Base-by-base conservation (phyloP, 2,888 invertebrate genomes). In the Entomobrya proxima region DNA sequence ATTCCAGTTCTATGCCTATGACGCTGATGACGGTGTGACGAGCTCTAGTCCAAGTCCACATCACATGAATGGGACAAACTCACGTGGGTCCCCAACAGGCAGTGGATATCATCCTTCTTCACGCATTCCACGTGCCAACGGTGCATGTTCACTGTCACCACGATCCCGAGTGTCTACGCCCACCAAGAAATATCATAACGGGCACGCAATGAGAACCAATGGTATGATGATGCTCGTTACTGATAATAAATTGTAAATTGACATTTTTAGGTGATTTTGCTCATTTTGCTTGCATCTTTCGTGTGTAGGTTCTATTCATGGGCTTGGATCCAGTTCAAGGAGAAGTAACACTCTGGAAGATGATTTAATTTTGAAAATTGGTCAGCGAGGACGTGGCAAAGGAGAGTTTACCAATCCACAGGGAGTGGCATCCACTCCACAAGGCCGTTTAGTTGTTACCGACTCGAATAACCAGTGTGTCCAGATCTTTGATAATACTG, bases 381-480 rank as follows among this genome's bases (percentile, higher is more conserved):
- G 93, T 3, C 90, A 89, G 44, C 92, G 92, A 88, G 93, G 93
- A 77, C 91, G 93, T 61, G 92, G 91, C 81, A 91, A 92, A 81
- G 93, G 93, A 27, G 93, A 93, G 88, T 93, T 93, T 90, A 92
- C 92, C 27, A 93, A 93, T 91, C 93, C 93, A 27, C 93, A 93
- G 88, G 93, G 93, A 27, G 91, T 93, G 5, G 92, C 92, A 81
- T 91, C 91, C 58, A 91, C 91, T n/a, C 47, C 88, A 3, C 91
- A 92, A 76, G 92, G 92, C 24, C 91, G 91, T 76, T 91, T 93
- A 35, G 90, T 99, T 89, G 99, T 94, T 7, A 94, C 94, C 9
- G 94, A 94, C 91, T 99, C 99, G 44, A 99, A 99, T 93, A 99
- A 99, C 92, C 99, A 99, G 92, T 95, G 99, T 85, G 99, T 99